A percentile compares a stretch with the other conserved stretches of the same genome.
These are phyloP conservation scores for Coccyzus lansbergi DNA, from an alignment of 2,797 vertebrate genomes.

Conservation along the genomic window DNA sequence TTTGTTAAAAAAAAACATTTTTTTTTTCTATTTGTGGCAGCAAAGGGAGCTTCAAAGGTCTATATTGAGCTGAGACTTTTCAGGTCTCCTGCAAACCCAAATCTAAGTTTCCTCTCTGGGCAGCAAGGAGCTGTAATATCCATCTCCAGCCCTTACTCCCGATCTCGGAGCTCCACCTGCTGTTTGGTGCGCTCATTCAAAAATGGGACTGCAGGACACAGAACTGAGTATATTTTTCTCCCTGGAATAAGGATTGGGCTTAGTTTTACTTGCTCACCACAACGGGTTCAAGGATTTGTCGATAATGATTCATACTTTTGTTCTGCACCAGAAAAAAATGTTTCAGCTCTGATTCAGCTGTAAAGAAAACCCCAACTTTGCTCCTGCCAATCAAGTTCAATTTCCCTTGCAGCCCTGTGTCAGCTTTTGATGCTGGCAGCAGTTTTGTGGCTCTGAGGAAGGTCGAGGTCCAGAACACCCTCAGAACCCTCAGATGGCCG, in stretches of 20 bases:
- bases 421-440: background rate
- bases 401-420: accelerated
- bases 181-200: background rate
- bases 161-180: constrained; percentile 64
- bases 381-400: accelerated
- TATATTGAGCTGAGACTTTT: accelerated
- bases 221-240: accelerated
- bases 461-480: background rate
- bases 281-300: background rate
- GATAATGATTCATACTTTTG: background rate
- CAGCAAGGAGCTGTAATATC: background rate
- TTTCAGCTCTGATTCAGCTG: background rate
- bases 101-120: accelerated
- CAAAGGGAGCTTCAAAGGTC: background rate
- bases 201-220: background rate
- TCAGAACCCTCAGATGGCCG: background rate
- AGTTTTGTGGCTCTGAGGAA: background rate
- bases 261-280: background rate
- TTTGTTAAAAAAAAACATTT: background rate
- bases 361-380: background rate
- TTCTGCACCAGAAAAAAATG: background rate
- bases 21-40: background rate
- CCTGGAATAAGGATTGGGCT: accelerated
- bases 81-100: accelerated
- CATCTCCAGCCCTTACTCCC: background rate